Conservation (phyloP, 2,113 vertebrate genomes). For the Pipra filicauda region DNA sequence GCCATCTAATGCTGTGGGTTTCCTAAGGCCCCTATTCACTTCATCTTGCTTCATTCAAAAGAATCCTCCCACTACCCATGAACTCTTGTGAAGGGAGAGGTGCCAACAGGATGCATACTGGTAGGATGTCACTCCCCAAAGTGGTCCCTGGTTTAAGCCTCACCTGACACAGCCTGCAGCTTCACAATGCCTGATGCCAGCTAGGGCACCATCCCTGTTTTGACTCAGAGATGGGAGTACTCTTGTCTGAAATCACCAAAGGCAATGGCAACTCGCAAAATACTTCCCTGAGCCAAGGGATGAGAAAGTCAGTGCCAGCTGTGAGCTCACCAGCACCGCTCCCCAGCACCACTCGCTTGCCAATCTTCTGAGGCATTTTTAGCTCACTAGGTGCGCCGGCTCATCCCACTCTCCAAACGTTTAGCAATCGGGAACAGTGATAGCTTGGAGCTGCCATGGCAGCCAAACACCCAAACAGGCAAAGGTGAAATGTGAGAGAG, state of each 20-base stretch:
- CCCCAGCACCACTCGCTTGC: not conserved
- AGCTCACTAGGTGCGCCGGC: not conserved
- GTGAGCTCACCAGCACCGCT: slow-evolving; percentile 47
- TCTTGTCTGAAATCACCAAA: not conserved
- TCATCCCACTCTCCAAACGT: slow-evolving; percentile 12
- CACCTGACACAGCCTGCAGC: not conserved
- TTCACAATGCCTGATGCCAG: not conserved
- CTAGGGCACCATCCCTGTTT: not conserved
- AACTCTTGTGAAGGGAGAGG: not conserved
- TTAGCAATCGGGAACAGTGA: not conserved
- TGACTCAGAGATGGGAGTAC: not conserved
- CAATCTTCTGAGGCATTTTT: slow-evolving; percentile 18
- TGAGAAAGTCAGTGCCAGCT: not conserved
- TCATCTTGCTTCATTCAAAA: not conserved
- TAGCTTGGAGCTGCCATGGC: slow-evolving; percentile 11
- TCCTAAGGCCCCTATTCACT: not conserved
- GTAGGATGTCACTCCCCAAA: not conserved
- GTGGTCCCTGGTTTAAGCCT: not conserved
- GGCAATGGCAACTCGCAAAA: not conserved
- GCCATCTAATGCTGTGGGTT: not conserved
- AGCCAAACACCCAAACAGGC: slow-evolving; percentile 32
- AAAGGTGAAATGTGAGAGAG: not conserved
- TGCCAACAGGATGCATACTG: not conserved
- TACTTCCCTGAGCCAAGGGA: not conserved
- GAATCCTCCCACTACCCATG: not conserved